A percentile compares a stretch with the other conserved stretches of the same genome.
phyloP scores from a whole-genome alignment of 2,113 vertebrate species.

The Lycaon pictus region DNA sequence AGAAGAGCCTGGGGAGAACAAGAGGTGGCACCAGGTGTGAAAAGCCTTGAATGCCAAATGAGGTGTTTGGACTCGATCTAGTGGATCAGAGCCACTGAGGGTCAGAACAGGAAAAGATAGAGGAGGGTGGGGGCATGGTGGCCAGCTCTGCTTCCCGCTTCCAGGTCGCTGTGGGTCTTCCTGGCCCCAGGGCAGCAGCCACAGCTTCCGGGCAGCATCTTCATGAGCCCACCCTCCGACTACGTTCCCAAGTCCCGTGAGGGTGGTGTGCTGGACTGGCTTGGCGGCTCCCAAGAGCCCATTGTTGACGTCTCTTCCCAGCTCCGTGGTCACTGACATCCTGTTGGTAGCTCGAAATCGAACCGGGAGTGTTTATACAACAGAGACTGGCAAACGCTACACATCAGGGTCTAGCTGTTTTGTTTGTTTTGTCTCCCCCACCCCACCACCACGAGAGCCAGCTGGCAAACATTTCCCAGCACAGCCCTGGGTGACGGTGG shows the following conservation, averaged over 20 bases:
- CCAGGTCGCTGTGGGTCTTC: accelerated
- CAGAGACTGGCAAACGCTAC: accelerated
- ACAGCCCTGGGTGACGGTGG: neutral
- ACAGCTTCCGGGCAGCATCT: neutral
- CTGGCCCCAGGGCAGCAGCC: neutral
- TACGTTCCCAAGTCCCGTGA: neutral
- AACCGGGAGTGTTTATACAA: neutral
- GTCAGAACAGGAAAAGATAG: neutral
- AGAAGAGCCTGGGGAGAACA: neutral
- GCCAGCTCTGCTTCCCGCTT: neutral
- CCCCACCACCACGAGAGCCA: accelerated
- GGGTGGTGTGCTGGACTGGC: neutral
- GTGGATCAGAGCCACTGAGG: neutral
- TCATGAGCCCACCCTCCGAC: neutral
- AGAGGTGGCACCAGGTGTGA: neutral
- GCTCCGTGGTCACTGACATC: accelerated
- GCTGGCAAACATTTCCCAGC: neutral
- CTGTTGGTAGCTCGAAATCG: accelerated
- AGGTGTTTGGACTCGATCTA: neutral
- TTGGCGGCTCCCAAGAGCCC: neutral
- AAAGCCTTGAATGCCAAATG: neutral
- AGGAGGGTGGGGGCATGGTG: accelerated
- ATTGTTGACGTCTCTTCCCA: neutral
- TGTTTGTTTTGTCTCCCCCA: neutral
- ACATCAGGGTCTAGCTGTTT: neutral